Base-by-base conservation (phyloP, 2,797 vertebrate species). In the Meda fulgida region DNA sequence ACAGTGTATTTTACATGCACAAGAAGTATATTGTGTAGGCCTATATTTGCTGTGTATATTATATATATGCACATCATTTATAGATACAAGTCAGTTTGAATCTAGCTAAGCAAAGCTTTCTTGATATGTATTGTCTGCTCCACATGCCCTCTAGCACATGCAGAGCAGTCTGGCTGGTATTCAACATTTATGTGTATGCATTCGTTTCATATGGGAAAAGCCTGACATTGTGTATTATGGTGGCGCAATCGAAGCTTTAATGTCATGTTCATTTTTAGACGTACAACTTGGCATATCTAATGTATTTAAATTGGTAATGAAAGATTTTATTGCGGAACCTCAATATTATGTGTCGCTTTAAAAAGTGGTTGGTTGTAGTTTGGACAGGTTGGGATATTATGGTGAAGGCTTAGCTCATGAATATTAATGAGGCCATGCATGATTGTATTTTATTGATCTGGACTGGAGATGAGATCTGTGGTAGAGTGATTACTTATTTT, bases 141-240 rank as follows among this genome's bases (percentile, higher is more conserved):
- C 60, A 34, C 60, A 79, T 66, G 78, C 78, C 78, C 78, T 46
- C 60, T 66, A 66, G 78, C 60, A 55, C 69, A 73, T 2, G 19
- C 80, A 63, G 34, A 36, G 63, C 23, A 29, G 75, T 43, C 65
- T 69, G 18, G 73, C 66, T 73, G 69, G 14, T 26, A 84, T 48
- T 69, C 29, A 78, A 69, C 21, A 77, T 55, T 55, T 69, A 51
- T 69, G 63, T 43, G 48, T 60, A 73, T 76, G 63, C 16, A 34
- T 85, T 58, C 60, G 29, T 85, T 71, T 72, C 53, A 38, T 73
- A 29, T 84, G 73, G 63, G 9, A 13, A 34, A 40, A 60, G 51
- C 36, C 65, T 84, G 83, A 23, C 19, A 23, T 34, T 73, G 48
- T 55, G 26, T 70, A 69, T 70, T 55, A 84, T 84, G 31, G 51